These are phyloP conservation scores for Acrocephalus arundinaceus DNA, from an alignment of 2,113 vertebrate species.

Conservation along the genomic window DNA sequence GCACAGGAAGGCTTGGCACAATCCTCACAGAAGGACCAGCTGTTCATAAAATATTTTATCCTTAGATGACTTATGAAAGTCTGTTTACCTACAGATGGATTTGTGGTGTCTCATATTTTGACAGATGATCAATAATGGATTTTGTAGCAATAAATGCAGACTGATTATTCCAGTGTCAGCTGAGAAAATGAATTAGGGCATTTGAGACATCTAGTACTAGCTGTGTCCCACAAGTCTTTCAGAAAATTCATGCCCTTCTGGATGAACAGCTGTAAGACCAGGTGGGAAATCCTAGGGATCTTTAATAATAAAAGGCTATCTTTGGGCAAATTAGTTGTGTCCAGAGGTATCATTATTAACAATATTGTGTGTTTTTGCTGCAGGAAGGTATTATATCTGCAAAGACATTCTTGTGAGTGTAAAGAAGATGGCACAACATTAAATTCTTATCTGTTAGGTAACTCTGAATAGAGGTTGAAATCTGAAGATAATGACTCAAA, in stretches of 20 bases:
- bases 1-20: neutral
- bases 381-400: neutral
- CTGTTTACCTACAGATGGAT: neutral
- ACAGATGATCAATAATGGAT: neutral
- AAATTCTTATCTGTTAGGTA: neutral
- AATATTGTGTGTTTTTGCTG: neutral
- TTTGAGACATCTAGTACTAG: neutral
- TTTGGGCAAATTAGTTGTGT: neutral
- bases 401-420: neutral
- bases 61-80: neutral
- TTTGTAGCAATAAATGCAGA: neutral
- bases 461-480: neutral
- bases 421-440: neutral
- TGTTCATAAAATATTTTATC: slow-evolving; percentile 5
- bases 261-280: neutral
- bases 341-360: neutral
- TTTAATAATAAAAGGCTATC: neutral
- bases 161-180: neutral
- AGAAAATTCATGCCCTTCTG: neutral
- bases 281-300: neutral
- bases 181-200: neutral
- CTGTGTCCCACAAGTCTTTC: neutral
- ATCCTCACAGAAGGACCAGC: neutral
- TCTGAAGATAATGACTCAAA: neutral
- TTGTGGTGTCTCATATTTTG: neutral